Evolutionary conservation across 1,140 invertebrate species (phyloP).

Genomic region (Linepithema humile): DNA sequence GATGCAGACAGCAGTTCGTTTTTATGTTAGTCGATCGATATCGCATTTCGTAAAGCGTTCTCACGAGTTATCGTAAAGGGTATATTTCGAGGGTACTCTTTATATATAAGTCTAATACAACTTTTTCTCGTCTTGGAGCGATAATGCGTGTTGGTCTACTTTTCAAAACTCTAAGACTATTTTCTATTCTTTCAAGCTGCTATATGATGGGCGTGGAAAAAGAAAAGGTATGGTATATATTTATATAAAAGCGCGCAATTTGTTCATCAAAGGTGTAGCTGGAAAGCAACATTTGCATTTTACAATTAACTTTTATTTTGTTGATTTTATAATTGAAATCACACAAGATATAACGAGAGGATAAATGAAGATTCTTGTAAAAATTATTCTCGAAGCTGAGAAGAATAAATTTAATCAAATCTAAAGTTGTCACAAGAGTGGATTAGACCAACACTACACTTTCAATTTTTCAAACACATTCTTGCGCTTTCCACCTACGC

Average conservation of each 20-base stretch:
- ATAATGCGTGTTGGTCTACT: background rate
- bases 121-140: background rate
- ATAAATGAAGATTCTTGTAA: too few relatives aligned
- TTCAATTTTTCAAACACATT: background rate
- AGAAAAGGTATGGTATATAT: constrained; percentile 71
- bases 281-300: background rate
- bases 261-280: constrained; percentile 59
- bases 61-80: background rate
- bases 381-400: too few relatives aligned
- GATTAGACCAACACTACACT: background rate
- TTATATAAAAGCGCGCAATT: constrained; percentile 41
- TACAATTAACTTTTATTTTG: background rate
- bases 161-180: background rate
- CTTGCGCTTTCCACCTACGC: background rate
- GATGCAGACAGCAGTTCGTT: background rate
- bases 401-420: too few relatives aligned
- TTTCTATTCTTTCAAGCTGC: constrained; percentile 69
- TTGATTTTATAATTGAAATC: background rate
- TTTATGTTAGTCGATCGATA: constrained; percentile 1
- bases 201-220: constrained; percentile 69
- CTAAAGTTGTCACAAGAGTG: background rate
- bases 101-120: background rate
- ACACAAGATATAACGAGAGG: too few relatives aligned
- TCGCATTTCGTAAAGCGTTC: background rate
- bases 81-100: background rate